These are phyloP conservation scores for Edolisoma coerulescens DNA, from an alignment of 2,113 vertebrate species.

Conservation along the genomic window DNA sequence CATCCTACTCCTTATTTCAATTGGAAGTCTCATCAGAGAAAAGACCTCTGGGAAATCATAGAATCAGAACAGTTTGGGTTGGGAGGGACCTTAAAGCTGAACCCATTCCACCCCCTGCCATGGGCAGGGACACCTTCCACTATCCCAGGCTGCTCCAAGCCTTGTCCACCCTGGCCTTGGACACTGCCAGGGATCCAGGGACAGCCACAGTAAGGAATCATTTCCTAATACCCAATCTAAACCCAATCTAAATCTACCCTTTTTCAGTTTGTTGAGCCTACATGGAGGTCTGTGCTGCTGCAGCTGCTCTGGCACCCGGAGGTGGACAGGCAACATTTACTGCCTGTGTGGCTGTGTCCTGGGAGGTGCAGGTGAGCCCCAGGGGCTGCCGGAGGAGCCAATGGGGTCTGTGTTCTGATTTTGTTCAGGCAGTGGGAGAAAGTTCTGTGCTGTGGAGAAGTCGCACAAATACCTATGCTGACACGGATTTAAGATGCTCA, in stretches of 20 bases:
- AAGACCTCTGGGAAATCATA: neutral
- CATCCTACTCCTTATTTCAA: neutral
- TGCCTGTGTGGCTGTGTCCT: neutral
- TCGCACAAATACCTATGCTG: rapidly evolving
- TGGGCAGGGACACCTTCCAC: neutral
- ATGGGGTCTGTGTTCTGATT: neutral
- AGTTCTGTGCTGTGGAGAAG: neutral
- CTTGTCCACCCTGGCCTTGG: rapidly evolving
- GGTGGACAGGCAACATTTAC: rapidly evolving
- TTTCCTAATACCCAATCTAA: neutral
- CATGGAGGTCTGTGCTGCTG: neutral
- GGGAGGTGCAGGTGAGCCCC: neutral
- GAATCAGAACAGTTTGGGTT: neutral
- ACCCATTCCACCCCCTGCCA: too few relatives aligned
- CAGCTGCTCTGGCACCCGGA: neutral
- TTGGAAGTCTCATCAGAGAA: neutral
- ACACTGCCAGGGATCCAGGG: neutral
- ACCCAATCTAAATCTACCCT: neutral
- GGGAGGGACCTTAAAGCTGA: neutral
- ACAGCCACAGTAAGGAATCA: neutral
- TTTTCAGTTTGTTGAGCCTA: neutral
- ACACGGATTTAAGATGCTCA: neutral
- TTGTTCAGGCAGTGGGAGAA: neutral
- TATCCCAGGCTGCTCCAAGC: neutral
- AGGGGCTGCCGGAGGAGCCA: neutral